A percentile compares a stretch with the other conserved stretches of the same genome.
Conservation (phyloP, 1,140 invertebrate species). For the Neodiprion pinetum region DNA sequence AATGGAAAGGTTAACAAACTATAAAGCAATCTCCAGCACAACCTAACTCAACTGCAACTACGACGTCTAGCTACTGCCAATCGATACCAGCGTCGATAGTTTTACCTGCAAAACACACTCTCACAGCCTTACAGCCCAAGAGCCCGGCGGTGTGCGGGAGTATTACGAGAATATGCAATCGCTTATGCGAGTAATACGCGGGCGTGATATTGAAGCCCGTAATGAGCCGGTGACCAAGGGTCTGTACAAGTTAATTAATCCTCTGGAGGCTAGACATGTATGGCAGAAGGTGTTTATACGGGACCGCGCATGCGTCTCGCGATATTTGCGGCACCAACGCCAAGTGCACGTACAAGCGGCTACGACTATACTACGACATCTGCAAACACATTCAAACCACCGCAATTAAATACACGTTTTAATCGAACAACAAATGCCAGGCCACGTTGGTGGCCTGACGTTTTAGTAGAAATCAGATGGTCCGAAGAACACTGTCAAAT, state of each 20-base stretch:
- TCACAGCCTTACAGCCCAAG: not conserved
- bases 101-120: not conserved
- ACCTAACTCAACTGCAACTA: not conserved
- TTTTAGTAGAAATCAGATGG: not conserved
- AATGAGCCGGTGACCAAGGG: not conserved
- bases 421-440: not conserved
- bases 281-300: not conserved
- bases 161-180: not conserved
- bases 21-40: not conserved
- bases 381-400: not conserved
- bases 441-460: not conserved
- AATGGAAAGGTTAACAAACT: not conserved
- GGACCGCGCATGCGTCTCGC: not conserved
- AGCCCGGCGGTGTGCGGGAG: too few species aligned
- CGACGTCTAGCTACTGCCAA: not conserved
- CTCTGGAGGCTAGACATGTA: not conserved
- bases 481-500: too few species aligned
- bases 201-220: not conserved
- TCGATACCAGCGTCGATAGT: not conserved
- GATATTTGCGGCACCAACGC: not conserved
- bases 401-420: slow-evolving; percentile 1
- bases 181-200: not conserved
- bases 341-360: not conserved
- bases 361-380: not conserved
- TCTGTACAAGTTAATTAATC: slow-evolving; percentile 7